A percentile compares a stretch with the other conserved stretches of the same genome.
Evolutionary conservation across 2,113 vertebrate genomes (phyloP).

Genomic region (Nerophis lumbriciformis): DNA sequence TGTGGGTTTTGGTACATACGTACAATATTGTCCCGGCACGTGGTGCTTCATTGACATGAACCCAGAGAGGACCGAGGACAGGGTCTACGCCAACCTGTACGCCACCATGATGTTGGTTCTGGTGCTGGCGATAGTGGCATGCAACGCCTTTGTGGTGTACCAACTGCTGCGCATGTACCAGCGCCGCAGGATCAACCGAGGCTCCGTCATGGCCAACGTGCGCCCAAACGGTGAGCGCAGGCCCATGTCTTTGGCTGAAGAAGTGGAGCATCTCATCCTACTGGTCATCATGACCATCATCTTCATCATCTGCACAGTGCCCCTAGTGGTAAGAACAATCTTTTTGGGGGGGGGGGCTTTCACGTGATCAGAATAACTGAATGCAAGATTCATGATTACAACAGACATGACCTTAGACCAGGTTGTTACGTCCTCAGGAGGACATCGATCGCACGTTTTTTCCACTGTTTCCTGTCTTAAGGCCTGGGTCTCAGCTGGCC

Average conservation of each 20-base stretch:
- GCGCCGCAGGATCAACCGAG: slow-evolving; percentile 54
- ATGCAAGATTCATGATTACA: too few relatives aligned
- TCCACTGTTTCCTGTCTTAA: too few relatives aligned
- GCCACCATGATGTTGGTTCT: slow-evolving; percentile 81
- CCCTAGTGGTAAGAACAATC: slow-evolving; percentile 82
- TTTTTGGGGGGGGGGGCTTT: too few relatives aligned
- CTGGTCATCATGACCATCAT: slow-evolving; percentile 88
- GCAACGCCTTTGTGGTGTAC: slow-evolving; percentile 81
- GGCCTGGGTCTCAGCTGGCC: too few relatives aligned
- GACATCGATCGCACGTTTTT: too few relatives aligned
- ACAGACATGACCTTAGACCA: neutral
- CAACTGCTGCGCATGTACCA: slow-evolving; percentile 82
- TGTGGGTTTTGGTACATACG: slow-evolving; percentile 67
- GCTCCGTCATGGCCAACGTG: slow-evolving; percentile 11
- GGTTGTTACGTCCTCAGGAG: too few relatives aligned
- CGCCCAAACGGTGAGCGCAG: slow-evolving; percentile 39
- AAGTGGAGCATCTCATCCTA: slow-evolving; percentile 88
- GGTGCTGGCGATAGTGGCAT: slow-evolving; percentile 76
- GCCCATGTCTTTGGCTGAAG: slow-evolving; percentile 75
- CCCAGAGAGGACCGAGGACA: rapidly evolving
- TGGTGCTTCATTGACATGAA: slow-evolving; percentile 92
- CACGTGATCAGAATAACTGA: too few relatives aligned
- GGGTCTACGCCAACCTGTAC: slow-evolving; percentile 77
- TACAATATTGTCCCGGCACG: slow-evolving; percentile 86
- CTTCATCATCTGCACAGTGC: slow-evolving; percentile 88